phyloP scores from a whole-genome alignment of 2,797 vertebrate genomes.

The Kryptolebias ocellatus region DNA sequence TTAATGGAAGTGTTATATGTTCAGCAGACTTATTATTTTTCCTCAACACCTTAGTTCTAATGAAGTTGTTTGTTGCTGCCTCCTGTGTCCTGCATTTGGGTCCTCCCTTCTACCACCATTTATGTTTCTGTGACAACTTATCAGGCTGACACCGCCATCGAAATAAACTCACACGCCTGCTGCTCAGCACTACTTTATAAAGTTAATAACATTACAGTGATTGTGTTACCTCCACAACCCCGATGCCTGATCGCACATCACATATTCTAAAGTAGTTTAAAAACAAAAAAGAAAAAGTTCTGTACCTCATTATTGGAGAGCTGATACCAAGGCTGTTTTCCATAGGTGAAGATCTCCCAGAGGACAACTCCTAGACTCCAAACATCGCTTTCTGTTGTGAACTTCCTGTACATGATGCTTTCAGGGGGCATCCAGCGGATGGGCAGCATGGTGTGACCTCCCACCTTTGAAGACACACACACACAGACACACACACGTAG shows the following conservation, averaged over 20 bases:
- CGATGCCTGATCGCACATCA: not conserved
- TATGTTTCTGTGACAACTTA: constrained; percentile 12
- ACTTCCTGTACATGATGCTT: constrained; percentile 99
- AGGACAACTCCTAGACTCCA: constrained; percentile 98
- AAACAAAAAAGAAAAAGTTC: not conserved
- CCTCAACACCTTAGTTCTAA: no score
- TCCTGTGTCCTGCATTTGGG: no score
- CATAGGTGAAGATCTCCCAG: constrained; percentile 99
- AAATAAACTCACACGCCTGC: constrained; percentile 16
- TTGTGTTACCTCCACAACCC: not conserved
- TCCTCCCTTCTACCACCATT: no score
- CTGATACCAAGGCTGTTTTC: constrained; percentile 99
- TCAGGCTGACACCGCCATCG: constrained; percentile 20
- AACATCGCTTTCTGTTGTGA: constrained; percentile 98
- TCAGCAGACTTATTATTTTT: no score
- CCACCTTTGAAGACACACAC: constrained; percentile 83
- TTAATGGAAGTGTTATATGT: no score
- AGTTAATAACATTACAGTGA: no score
- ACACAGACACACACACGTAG: constrained; percentile 16
- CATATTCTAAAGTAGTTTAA: not conserved
- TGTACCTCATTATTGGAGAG: constrained; percentile 98
- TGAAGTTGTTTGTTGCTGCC: no score
- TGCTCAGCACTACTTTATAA: not conserved
- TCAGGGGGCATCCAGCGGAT: constrained; percentile 99
- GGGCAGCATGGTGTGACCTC: constrained; percentile 98